Percentiles rank a stretch among this genome's conserved stretches.
phyloP scores from a whole-genome alignment of 2,797 vertebrate genomes.

The Enteromius viviparus region DNA sequence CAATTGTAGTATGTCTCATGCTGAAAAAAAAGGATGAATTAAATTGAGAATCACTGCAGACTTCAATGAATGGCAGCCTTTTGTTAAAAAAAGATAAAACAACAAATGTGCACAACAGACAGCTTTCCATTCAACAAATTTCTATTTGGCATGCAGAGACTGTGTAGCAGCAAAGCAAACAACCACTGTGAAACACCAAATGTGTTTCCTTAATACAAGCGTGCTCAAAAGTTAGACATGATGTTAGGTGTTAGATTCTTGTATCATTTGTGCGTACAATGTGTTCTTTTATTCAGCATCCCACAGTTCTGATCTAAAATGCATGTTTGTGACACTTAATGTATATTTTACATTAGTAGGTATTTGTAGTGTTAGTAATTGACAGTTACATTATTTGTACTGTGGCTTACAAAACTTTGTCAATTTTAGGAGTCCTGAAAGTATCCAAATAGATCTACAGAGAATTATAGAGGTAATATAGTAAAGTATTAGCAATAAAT shows the following conservation, averaged over 20 bases:
- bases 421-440: neutral
- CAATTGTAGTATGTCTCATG: neutral
- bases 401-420: neutral
- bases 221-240: neutral
- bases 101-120: neutral
- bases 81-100: neutral
- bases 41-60: neutral
- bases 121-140: slow-evolving; percentile 23
- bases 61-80: slow-evolving; percentile 16
- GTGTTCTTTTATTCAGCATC: neutral
- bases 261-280: neutral
- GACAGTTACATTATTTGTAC: neutral
- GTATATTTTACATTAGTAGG: neutral
- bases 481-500: neutral
- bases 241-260: neutral
- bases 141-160: slow-evolving; percentile 18
- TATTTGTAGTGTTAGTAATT: neutral
- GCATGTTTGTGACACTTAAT: neutral
- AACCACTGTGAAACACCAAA: neutral
- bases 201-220: neutral
- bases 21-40: neutral
- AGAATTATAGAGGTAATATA: neutral
- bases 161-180: neutral
- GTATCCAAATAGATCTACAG: neutral
- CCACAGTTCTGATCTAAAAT: neutral